Evolutionary conservation across 2,797 vertebrate genomes (phyloP).

Genomic region (Scomberomorus guttatus): DNA sequence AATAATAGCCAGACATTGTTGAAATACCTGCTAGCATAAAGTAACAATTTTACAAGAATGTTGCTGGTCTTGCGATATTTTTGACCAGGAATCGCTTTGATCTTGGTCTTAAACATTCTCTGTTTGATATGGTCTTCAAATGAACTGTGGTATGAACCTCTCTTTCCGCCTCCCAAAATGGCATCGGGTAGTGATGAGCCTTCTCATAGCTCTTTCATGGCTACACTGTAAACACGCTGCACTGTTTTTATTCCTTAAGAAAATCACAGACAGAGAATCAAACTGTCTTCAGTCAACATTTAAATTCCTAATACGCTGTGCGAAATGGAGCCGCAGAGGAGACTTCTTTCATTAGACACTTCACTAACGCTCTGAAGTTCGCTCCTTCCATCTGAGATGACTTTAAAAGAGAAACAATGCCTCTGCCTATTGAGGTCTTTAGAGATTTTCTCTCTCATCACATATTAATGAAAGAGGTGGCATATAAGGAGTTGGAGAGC

Average conservation of each 20-base stretch:
- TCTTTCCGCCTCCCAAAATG: constrained; percentile 75
- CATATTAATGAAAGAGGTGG: constrained; percentile 83
- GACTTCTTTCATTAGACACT: constrained; percentile 84
- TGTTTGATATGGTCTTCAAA: constrained; percentile 79
- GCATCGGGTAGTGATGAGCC: constrained; percentile 70
- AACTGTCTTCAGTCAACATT: constrained; percentile 86
- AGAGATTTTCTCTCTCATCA: constrained; percentile 84
- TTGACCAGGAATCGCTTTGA: constrained; percentile 69
- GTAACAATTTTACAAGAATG: constrained; percentile 65
- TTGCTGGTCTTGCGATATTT: constrained; percentile 66
- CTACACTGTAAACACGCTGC: constrained; percentile 72
- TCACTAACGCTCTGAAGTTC: constrained; percentile 86
- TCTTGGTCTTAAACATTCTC: constrained; percentile 67
- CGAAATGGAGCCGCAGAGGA: constrained; percentile 76
- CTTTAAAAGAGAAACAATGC: constrained; percentile 85
- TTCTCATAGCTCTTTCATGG: constrained; percentile 77
- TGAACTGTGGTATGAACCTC: constrained; percentile 67
- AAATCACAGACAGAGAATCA: constrained; percentile 84
- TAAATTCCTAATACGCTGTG: constrained; percentile 81
- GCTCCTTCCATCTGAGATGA: constrained; percentile 83
- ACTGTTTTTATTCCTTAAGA: constrained; percentile 77
- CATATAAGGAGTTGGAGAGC: constrained; percentile 67
- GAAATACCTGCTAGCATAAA: constrained; percentile 64
- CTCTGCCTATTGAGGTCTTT: constrained; percentile 81
- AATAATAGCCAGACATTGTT: constrained; percentile 67